Conservation (phyloP, 2,888 invertebrate species). For the Mechanitis messenoides region DNA sequence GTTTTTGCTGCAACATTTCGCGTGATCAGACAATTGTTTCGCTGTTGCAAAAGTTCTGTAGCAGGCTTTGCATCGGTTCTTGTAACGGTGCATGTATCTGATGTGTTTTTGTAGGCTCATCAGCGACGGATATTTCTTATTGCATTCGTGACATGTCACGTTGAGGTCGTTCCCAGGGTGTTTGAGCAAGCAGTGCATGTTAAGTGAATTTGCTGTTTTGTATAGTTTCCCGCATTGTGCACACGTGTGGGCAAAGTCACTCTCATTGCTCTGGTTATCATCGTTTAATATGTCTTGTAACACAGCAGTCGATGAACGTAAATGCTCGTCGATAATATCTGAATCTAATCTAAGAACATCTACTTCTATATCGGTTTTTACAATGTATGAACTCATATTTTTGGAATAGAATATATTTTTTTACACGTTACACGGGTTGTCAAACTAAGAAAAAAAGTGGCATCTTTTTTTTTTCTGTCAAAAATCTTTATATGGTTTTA, state of each 20-base stretch:
- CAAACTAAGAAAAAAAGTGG: conserved; percentile 21
- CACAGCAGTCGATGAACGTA: conserved; percentile 45
- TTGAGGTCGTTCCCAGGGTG: conserved; percentile 44
- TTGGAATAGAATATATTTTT: background rate
- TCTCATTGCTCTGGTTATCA: conserved; percentile 17
- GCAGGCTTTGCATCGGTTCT: conserved; percentile 49
- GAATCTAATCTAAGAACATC: conserved; percentile 41
- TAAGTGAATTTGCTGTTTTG: conserved; percentile 47
- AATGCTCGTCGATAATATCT: conserved; percentile 44
- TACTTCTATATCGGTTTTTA: conserved; percentile 36
- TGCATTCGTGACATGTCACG: conserved; percentile 45
- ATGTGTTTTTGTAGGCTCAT: conserved; percentile 55
- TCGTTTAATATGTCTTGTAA: conserved; percentile 45
- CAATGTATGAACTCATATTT: conserved; percentile 21
- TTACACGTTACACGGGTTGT: background rate
- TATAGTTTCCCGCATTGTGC: conserved; percentile 58
- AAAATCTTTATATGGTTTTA: background rate
- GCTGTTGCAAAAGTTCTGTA: conserved; percentile 46
- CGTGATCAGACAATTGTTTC: conserved; percentile 38
- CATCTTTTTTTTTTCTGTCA: conserved; percentile 25
- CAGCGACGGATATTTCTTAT: conserved; percentile 52
- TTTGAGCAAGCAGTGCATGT: conserved; percentile 48
- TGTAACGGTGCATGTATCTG: conserved; percentile 51
- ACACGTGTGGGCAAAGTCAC: conserved; percentile 53
- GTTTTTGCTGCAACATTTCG: conserved; percentile 38